phyloP scores from a whole-genome alignment of 92 coral and sea anemone genomes.

The Umimayanthus chanpuru region DNA sequence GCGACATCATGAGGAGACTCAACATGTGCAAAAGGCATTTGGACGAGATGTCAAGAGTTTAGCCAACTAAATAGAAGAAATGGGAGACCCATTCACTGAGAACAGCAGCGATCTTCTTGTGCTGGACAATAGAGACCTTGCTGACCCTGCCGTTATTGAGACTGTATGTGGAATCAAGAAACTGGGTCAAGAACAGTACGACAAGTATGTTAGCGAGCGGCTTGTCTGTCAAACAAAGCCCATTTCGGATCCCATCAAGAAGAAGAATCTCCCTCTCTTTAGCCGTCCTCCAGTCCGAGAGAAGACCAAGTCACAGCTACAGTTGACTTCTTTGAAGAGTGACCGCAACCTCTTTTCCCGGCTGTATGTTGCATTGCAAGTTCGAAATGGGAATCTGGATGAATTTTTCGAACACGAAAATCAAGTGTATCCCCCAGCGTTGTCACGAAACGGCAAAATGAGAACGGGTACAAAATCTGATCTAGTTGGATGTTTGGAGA shows the following conservation, averaged over 20 bases:
- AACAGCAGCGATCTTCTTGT: conserved; percentile 33
- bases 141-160: conserved; percentile 28
- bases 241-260: conserved; percentile 52
- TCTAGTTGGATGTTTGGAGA: conserved; percentile 34
- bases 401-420: conserved; percentile 22
- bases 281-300: conserved; percentile 41
- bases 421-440: conserved; percentile 40
- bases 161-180: conserved; percentile 27
- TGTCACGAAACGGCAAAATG: conserved; percentile 31
- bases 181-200: conserved; percentile 39
- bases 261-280: conserved; percentile 41
- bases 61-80: conserved; percentile 9
- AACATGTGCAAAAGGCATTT: conserved; percentile 35
- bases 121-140: conserved; percentile 47
- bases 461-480: conserved; percentile 10
- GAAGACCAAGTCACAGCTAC: conserved; percentile 47
- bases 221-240: conserved; percentile 45
- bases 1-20: conserved; percentile 19
- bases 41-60: background rate
- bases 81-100: conserved; percentile 23
- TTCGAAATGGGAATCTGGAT: conserved; percentile 21
- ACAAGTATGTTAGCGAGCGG: conserved; percentile 43
- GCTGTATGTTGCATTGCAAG: conserved; percentile 24
- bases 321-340: conserved; percentile 40
- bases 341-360: conserved; percentile 44